These are phyloP conservation scores for Drosophila monieri DNA, from an alignment of 2,888 invertebrate genomes.

Conservation along the genomic window DNA sequence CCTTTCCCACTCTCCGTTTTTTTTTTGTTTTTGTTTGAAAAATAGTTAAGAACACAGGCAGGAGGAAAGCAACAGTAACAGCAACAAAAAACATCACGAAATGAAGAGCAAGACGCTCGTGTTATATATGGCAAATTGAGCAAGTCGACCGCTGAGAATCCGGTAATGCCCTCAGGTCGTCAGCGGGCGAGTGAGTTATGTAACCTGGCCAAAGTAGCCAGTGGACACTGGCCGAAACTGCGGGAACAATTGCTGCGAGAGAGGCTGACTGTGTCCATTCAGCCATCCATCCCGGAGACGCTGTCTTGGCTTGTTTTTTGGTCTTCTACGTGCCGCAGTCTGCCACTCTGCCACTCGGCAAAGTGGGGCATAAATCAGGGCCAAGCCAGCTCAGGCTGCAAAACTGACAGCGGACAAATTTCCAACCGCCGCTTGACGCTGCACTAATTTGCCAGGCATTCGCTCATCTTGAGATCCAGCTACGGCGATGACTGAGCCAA, in stretches of 20 bases:
- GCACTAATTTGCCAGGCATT: constrained; percentile 80
- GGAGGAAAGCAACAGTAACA: constrained; percentile 15
- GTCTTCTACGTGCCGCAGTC: constrained; percentile 60
- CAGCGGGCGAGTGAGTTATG: constrained; percentile 70
- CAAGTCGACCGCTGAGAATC: constrained; percentile 74
- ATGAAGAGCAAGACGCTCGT: constrained; percentile 40
- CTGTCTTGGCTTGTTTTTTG: constrained; percentile 33
- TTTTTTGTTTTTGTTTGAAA: constrained; percentile 54
- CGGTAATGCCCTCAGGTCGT: constrained; percentile 75
- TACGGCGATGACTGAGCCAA: constrained; percentile 59
- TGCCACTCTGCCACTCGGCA: constrained; percentile 34
- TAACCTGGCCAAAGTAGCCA: constrained; percentile 52
- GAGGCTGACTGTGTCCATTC: constrained; percentile 3
- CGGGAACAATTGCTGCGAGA: constrained; percentile 54
- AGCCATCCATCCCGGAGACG: not conserved
- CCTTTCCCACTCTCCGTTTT: constrained; percentile 1
- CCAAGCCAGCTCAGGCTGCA: constrained; percentile 65
- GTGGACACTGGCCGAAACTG: constrained; percentile 52
- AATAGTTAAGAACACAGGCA: constrained; percentile 69
- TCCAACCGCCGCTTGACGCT: constrained; percentile 71
- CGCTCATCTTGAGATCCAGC: constrained; percentile 69
- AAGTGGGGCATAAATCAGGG: constrained; percentile 71
- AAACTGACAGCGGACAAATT: constrained; percentile 78
- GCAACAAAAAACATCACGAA: constrained; percentile 18
- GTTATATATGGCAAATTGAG: constrained; percentile 78